Conservation (phyloP, 1,140 invertebrate genomes). For the Subanguina moxae region DNA sequence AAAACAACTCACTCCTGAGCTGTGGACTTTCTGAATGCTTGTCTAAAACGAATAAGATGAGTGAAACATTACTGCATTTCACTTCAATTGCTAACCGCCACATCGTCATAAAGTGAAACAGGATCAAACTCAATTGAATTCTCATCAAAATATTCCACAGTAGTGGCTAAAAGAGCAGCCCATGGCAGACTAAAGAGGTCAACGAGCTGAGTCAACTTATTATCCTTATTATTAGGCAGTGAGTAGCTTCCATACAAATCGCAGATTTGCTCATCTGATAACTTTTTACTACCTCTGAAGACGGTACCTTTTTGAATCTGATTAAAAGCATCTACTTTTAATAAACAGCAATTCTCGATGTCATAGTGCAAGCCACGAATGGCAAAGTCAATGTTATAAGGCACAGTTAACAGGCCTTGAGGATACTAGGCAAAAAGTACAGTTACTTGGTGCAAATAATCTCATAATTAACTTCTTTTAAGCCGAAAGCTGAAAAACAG, state of each 20-base stretch:
- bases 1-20: constrained; percentile 57
- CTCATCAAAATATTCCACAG: constrained; percentile 83
- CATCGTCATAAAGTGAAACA: constrained; percentile 88
- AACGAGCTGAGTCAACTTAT: constrained; percentile 66
- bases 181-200: constrained; percentile 95
- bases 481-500: too few relatives aligned
- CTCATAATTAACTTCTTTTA: too few relatives aligned
- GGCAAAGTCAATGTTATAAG: constrained; percentile 83
- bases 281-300: constrained; percentile 74
- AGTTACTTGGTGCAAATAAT: too few relatives aligned
- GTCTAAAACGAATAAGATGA: constrained; percentile 38
- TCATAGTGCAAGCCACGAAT: constrained; percentile 91
- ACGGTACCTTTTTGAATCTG: constrained; percentile 92
- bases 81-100: constrained; percentile 69
- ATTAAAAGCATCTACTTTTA: constrained; percentile 91
- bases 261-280: constrained; percentile 79
- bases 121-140: constrained; percentile 89
- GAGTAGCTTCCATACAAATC: constrained; percentile 73
- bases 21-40: constrained; percentile 72
- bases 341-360: constrained; percentile 84
- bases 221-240: constrained; percentile 62
- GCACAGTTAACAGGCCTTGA: constrained; percentile 72
- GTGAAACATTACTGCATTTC: not conserved
- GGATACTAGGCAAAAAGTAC: constrained; percentile 73
- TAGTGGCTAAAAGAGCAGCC: constrained; percentile 85